Percentiles rank a stretch among this genome's conserved stretches.
Conservation (phyloP, 2,113 vertebrate species). For the Panthera tigris region DNA sequence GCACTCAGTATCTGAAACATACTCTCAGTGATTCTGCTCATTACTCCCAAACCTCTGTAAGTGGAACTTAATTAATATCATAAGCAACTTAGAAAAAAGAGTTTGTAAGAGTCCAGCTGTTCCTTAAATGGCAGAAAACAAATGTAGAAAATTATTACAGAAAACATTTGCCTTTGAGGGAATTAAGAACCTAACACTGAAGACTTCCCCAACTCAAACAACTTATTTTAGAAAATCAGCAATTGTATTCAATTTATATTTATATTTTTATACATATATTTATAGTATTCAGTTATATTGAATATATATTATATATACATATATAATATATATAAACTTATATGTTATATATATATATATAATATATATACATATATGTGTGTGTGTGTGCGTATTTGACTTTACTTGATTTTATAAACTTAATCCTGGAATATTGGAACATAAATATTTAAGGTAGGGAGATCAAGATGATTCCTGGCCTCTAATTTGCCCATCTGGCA, state of each 20-base stretch:
- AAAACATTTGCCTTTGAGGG: background rate
- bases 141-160: background rate
- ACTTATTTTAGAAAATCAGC: background rate
- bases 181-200: background rate
- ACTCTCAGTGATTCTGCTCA: background rate
- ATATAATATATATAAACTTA: too few relatives aligned
- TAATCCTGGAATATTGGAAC: background rate
- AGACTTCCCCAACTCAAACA: background rate
- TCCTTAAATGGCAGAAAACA: constrained; percentile 41
- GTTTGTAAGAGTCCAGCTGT: background rate
- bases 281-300: background rate
- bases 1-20: constrained; percentile 49
- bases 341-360: background rate
- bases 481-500: background rate
- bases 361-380: background rate
- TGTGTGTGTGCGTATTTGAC: background rate
- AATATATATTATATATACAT: background rate
- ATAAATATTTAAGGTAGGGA: background rate
- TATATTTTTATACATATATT: background rate
- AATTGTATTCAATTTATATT: background rate
- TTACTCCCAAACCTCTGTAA: constrained; percentile 27
- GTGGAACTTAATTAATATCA: constrained; percentile 52
- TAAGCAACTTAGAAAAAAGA: constrained; percentile 42
- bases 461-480: background rate
- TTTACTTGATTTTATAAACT: background rate